These are phyloP conservation scores for Beaufortia kweichowensis DNA, from an alignment of 2,113 vertebrate genomes.

Conservation along the genomic window DNA sequence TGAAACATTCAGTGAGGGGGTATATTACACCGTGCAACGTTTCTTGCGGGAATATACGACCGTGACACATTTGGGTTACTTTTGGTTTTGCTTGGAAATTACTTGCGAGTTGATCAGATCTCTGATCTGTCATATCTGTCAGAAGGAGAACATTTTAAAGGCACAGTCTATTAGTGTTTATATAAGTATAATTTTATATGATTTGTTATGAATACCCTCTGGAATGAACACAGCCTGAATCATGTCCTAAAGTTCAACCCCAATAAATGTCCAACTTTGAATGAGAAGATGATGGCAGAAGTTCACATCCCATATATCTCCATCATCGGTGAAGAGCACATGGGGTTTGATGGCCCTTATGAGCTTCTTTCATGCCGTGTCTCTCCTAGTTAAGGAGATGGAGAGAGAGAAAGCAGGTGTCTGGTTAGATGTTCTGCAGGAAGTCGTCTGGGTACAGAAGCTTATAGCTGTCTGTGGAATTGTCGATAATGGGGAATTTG, in stretches of 20 bases:
- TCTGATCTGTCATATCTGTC: background rate
- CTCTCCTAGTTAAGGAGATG: slow-evolving; percentile 21
- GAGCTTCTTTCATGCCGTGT: background rate
- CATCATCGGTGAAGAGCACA: slow-evolving; percentile 28
- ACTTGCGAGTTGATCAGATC: background rate
- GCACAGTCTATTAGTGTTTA: too few relatives aligned
- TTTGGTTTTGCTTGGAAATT: background rate
- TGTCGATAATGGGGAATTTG: background rate
- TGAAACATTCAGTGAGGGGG: slow-evolving; percentile 13
- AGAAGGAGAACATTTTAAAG: background rate
- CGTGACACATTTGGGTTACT: background rate
- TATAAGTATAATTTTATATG: too few relatives aligned
- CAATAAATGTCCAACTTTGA: slow-evolving; percentile 17
- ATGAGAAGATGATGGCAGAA: slow-evolving; percentile 19
- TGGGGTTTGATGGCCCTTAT: slow-evolving; percentile 9
- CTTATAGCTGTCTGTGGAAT: slow-evolving; percentile 20
- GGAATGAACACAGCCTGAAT: background rate
- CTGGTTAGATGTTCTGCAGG: background rate
- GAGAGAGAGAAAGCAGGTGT: background rate
- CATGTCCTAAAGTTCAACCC: slow-evolving; percentile 1
- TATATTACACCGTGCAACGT: background rate
- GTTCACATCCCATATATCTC: too few relatives aligned
- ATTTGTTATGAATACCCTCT: background rate
- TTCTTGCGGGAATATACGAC: background rate
- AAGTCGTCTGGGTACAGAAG: background rate